phyloP scores from a whole-genome alignment of 2,888 invertebrate genomes.

The Papilio protenor region DNA sequence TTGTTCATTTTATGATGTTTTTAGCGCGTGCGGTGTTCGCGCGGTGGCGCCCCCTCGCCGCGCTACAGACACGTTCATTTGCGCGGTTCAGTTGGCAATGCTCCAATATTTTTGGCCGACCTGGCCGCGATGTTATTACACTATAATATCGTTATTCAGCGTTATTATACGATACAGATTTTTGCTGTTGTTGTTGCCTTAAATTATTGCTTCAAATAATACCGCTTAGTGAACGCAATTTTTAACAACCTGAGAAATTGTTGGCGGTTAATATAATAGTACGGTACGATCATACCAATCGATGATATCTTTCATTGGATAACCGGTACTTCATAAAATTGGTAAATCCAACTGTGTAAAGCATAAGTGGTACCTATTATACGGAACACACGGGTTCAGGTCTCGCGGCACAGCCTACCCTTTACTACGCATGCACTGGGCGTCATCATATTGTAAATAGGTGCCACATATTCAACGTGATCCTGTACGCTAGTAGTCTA shows the following conservation, averaged over 20 bases:
- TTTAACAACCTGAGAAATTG: neutral
- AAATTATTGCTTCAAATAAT: conserved; percentile 9
- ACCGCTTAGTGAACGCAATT: neutral
- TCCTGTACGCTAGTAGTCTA: too few species aligned
- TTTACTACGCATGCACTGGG: too few species aligned
- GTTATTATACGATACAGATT: neutral
- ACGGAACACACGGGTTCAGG: too few species aligned
- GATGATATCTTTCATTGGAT: too few species aligned
- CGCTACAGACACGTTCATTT: neutral
- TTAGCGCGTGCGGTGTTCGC: neutral
- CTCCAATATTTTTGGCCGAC: neutral
- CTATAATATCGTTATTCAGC: conserved; percentile 5
- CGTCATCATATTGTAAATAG: too few species aligned
- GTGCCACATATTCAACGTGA: too few species aligned
- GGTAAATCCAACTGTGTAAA: too few species aligned
- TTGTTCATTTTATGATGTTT: neutral
- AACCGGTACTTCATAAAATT: too few species aligned
- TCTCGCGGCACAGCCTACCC: too few species aligned
- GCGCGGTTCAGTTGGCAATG: conserved; percentile 1
- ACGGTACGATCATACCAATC: too few species aligned
- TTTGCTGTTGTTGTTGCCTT: neutral
- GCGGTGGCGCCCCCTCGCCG: conserved; percentile 1
- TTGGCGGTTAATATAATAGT: too few species aligned
- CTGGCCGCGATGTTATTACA: neutral
- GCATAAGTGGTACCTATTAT: too few species aligned